A percentile compares a stretch with the other conserved stretches of the same genome.
phyloP scores from a whole-genome alignment of 2,797 vertebrate species.

The Steatocranus sp. region DNA sequence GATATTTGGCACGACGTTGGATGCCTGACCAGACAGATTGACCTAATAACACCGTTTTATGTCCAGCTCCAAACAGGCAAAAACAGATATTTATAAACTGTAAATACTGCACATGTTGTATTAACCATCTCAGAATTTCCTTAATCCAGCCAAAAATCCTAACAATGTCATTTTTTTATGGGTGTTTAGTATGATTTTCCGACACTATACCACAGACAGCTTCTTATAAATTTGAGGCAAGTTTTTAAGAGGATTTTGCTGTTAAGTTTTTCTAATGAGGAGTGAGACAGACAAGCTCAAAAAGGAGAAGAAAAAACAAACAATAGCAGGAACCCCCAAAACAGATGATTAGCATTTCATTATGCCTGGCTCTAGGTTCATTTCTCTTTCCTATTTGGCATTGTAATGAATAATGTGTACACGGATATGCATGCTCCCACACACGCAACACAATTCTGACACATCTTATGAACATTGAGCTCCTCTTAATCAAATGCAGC shows the following conservation, averaged over 20 bases:
- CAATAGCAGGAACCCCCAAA: constrained; percentile 30
- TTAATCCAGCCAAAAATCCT: not conserved
- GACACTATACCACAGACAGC: constrained; percentile 1
- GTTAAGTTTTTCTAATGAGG: constrained; percentile 37
- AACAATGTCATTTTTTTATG: not conserved
- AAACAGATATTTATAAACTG: not conserved
- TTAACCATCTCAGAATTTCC: not conserved
- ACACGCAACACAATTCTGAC: constrained; percentile 13
- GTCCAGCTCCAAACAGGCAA: not conserved
- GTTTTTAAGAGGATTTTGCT: constrained; percentile 28
- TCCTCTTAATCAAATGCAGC: constrained; percentile 48
- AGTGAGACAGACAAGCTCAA: constrained; percentile 31
- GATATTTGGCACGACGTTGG: not conserved
- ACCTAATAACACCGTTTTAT: not conserved
- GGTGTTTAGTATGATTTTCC: not conserved
- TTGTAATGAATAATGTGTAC: constrained; percentile 29
- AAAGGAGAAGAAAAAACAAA: not conserved
- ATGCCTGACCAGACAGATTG: not conserved
- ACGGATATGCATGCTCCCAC: constrained; percentile 36
- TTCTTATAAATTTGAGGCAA: constrained; percentile 16
- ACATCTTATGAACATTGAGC: constrained; percentile 26
- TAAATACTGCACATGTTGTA: not conserved
- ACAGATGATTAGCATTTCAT: constrained; percentile 54
- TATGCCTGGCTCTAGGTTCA: constrained; percentile 13
- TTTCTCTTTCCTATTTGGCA: constrained; percentile 20